Percentiles rank a stretch among this genome's conserved stretches.
Evolutionary conservation across 2,797 vertebrate species (phyloP).

Genomic region (Gymnoscopelus microlampas): DNA sequence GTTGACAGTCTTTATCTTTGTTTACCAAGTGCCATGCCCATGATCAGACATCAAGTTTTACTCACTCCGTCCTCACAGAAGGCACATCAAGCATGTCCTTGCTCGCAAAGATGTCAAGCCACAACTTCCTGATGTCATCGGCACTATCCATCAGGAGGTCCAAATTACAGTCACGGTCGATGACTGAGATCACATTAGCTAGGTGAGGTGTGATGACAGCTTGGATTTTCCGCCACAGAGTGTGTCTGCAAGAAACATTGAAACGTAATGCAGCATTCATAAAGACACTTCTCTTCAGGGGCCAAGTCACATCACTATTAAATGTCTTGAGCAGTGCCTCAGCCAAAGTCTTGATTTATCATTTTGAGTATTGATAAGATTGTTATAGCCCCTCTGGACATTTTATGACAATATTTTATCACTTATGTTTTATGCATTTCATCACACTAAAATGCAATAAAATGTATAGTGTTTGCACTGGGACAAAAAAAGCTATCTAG

Average conservation of each 20-base stretch:
- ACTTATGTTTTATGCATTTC: too few species aligned
- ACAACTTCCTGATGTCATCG: conserved; percentile 32
- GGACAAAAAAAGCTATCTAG: not conserved
- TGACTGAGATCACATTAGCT: conserved; percentile 78
- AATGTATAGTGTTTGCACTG: not conserved
- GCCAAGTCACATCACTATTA: too few species aligned
- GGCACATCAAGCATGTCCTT: conserved; percentile 44
- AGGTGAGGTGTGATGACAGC: conserved; percentile 78
- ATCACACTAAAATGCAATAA: too few species aligned
- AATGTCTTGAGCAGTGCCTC: too few species aligned
- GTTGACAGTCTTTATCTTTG: too few species aligned
- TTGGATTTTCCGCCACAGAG: conserved; percentile 53
- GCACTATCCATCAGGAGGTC: conserved; percentile 51
- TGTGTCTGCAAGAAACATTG: conserved; percentile 32
- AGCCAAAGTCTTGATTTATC: too few species aligned
- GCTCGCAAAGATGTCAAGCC: conserved; percentile 48
- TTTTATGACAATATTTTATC: too few species aligned
- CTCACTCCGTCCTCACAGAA: conserved; percentile 35
- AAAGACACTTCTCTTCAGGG: too few species aligned
- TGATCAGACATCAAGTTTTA: conserved; percentile 8
- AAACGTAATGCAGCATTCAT: not conserved
- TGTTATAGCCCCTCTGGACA: too few species aligned
- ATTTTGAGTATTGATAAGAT: too few species aligned
- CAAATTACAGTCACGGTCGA: conserved; percentile 84
- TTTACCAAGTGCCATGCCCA: not conserved